phyloP scores from a whole-genome alignment of 2,113 vertebrate genomes.

The Oreochromis tanganicae region DNA sequence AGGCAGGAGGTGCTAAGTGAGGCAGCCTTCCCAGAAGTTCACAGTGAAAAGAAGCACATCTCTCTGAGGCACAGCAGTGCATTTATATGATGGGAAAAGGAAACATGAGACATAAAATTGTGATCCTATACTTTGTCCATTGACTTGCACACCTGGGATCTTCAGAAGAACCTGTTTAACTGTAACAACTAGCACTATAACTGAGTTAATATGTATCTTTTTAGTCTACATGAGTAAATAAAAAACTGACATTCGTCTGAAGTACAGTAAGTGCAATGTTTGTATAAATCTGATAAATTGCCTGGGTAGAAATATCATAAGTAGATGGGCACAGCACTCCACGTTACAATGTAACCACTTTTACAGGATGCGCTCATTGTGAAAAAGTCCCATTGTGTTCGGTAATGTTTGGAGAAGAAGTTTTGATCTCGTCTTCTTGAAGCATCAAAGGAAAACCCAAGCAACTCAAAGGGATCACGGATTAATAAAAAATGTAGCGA shows the following conservation, averaged over 20 bases:
- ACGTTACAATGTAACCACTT: neutral
- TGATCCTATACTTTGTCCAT: neutral
- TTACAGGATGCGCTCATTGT: neutral
- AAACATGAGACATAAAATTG: neutral
- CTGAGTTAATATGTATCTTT: neutral
- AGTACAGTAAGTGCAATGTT: neutral
- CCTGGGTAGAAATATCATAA: fast-evolving
- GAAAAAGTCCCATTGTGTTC: neutral
- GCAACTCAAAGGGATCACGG: neutral
- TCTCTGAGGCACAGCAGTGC: neutral
- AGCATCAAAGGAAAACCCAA: neutral
- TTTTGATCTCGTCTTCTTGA: neutral
- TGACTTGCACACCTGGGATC: neutral
- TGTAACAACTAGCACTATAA: neutral
- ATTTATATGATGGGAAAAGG: neutral
- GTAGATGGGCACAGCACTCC: neutral
- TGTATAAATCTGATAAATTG: no score
- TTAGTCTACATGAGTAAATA: neutral
- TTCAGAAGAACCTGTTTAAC: neutral
- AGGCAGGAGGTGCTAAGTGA: neutral
- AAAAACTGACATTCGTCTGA: neutral
- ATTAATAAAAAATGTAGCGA: neutral
- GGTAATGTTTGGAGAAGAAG: neutral
- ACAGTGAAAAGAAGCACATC: neutral
- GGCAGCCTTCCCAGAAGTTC: neutral